These are phyloP conservation scores for Zaprionus africanus DNA, from an alignment of 1,140 invertebrate species.

Conservation along the genomic window DNA sequence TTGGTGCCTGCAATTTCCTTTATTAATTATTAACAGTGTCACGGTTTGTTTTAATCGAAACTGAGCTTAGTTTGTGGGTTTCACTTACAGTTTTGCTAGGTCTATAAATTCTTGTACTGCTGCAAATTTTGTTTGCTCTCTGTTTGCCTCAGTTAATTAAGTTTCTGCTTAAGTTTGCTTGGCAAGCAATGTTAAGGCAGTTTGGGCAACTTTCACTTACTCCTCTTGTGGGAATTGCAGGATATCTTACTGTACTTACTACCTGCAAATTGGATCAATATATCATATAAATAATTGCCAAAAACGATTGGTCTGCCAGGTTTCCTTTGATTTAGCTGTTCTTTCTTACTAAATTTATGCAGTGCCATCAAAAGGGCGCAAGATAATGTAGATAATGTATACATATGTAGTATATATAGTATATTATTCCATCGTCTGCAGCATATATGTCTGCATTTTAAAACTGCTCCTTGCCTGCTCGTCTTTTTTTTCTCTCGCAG, in stretches of 20 bases:
- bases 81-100: not conserved
- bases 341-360: not conserved
- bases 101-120: not conserved
- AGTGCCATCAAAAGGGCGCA: not conserved
- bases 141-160: too few species aligned
- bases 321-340: not conserved
- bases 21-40: slow-evolving; percentile 62
- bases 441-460: not conserved
- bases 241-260: not conserved
- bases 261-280: not conserved
- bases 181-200: too few species aligned
- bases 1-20: slow-evolving; percentile 54
- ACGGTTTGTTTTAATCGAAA: not conserved
- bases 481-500: not conserved
- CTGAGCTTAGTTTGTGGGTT: not conserved
- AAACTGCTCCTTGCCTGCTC: not conserved
- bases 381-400: not conserved
- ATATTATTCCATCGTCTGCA: not conserved
- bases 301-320: not conserved
- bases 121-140: too few species aligned
- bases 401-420: not conserved
- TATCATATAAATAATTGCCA: not conserved
- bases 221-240: not conserved
- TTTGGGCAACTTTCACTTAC: too few species aligned
- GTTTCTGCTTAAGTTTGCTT: too few species aligned